Evolutionary conservation across 1,140 invertebrate genomes (phyloP).

Genomic region (Dendroctonus ponderosae): DNA sequence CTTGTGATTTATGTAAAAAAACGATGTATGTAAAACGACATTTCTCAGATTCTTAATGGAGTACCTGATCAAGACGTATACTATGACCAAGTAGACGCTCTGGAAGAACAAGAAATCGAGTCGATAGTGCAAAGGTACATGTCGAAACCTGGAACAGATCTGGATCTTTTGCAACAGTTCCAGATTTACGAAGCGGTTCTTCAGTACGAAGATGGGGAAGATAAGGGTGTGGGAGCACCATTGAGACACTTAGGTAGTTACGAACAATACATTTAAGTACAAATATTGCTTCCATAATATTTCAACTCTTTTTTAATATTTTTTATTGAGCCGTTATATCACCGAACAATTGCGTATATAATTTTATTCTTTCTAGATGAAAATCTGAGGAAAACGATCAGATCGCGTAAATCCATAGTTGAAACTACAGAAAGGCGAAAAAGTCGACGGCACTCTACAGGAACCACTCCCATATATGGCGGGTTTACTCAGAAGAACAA

Average conservation of each 20-base stretch:
- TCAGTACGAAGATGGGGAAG: slow-evolving; percentile 84
- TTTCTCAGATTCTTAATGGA: slow-evolving; percentile 75
- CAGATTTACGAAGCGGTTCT: slow-evolving; percentile 94
- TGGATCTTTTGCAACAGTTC: slow-evolving; percentile 90
- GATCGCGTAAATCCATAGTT: slow-evolving; percentile 65
- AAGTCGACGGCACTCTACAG: slow-evolving; percentile 71
- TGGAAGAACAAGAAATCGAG: slow-evolving; percentile 97
- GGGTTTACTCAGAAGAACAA: slow-evolving; percentile 36
- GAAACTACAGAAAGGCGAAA: slow-evolving; percentile 70
- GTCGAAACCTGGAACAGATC: slow-evolving; percentile 88
- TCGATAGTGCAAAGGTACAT: slow-evolving; percentile 88
- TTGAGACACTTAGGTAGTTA: slow-evolving; percentile 60
- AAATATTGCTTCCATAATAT: too few relatives aligned
- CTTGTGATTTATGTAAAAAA: too few relatives aligned
- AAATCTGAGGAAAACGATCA: slow-evolving; percentile 73
- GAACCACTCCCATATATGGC: slow-evolving; percentile 57
- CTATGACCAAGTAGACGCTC: slow-evolving; percentile 94
- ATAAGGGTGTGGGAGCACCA: slow-evolving; percentile 57
- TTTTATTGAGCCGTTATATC: background rate
- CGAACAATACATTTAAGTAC: background rate
- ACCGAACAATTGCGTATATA: background rate
- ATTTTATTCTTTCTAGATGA: slow-evolving; percentile 58
- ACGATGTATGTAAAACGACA: background rate
- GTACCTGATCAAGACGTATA: slow-evolving; percentile 96
- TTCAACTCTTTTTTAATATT: too few relatives aligned